Percentiles rank a stretch among this genome's conserved stretches.
Conservation (phyloP, 92 coral and sea anemone species). For the Parazoanthus darwini region DNA sequence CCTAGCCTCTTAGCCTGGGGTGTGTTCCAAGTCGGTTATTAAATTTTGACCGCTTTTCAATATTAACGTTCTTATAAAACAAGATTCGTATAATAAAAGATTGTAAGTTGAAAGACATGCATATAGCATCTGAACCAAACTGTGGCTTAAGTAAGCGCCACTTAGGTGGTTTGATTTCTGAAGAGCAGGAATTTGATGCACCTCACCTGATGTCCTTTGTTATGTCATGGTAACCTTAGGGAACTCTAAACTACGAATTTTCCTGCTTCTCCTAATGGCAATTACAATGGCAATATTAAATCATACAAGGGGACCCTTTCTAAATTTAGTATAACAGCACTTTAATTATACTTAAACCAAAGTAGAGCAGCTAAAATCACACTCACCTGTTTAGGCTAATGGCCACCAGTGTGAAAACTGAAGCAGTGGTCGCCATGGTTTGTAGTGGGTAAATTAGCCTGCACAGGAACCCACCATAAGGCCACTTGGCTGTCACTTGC, state of each 20-base stretch:
- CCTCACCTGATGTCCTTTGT: not conserved
- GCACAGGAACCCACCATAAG: conserved; percentile 92
- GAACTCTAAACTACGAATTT: not conserved
- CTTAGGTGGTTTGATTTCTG: no score
- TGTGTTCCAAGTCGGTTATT: no score
- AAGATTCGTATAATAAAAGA: not conserved
- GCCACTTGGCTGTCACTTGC: conserved; percentile 74
- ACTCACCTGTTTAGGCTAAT: conserved; percentile 94
- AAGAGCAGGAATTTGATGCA: no score
- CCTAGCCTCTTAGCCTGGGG: no score
- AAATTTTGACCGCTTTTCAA: no score
- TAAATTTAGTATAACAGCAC: not conserved
- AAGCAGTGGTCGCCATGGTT: conserved; percentile 95
- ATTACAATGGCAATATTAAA: not conserved
- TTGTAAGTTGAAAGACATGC: not conserved
- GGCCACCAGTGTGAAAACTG: conserved; percentile 94
- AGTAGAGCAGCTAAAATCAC: not conserved
- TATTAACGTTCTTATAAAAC: no score
- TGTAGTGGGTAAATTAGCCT: conserved; percentile 85
- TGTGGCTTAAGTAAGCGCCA: not conserved
- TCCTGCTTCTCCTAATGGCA: not conserved
- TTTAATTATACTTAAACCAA: not conserved
- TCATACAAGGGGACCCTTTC: not conserved
- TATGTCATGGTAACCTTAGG: not conserved
- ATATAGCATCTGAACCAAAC: not conserved